phyloP scores from a whole-genome alignment of 1,140 invertebrate genomes.

The Heliconius congener region DNA sequence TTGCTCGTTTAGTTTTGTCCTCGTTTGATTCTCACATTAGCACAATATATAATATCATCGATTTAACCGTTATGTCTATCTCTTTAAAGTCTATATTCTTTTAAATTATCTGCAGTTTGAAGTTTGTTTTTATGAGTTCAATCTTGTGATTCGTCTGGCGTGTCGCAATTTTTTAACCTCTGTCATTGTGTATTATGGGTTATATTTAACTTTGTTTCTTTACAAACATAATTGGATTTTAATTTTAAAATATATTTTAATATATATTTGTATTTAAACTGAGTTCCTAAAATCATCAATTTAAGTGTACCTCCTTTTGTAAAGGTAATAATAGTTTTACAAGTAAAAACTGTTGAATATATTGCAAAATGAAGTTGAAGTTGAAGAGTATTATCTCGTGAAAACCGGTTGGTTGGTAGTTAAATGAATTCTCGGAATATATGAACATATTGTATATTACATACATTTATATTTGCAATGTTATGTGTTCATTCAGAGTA shows the following conservation, averaged over 20 bases:
- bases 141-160: conserved; percentile 32
- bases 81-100: conserved; percentile 33
- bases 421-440: conserved; percentile 11
- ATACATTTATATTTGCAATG: conserved; percentile 5
- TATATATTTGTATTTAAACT: no score
- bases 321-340: not conserved
- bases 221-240: not conserved
- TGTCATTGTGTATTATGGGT: conserved; percentile 22
- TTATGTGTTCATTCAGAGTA: not conserved
- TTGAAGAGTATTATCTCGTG: not conserved
- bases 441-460: not conserved
- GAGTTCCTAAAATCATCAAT: no score
- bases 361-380: not conserved
- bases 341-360: not conserved
- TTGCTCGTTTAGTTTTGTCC: conserved; percentile 54
- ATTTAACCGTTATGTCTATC: conserved; percentile 24
- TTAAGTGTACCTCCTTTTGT: no score
- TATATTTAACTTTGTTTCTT: conserved; percentile 13
- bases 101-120: conserved; percentile 21
- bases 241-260: not conserved
- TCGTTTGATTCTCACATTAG: conserved; percentile 53
- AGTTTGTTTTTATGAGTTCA: conserved; percentile 40
- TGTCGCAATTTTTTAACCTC: conserved; percentile 19
- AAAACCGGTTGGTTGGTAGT: not conserved
- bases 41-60: conserved; percentile 11